Conservation (phyloP, 1,140 invertebrate genomes). For the Aphaenogaster ashmeadi region DNA sequence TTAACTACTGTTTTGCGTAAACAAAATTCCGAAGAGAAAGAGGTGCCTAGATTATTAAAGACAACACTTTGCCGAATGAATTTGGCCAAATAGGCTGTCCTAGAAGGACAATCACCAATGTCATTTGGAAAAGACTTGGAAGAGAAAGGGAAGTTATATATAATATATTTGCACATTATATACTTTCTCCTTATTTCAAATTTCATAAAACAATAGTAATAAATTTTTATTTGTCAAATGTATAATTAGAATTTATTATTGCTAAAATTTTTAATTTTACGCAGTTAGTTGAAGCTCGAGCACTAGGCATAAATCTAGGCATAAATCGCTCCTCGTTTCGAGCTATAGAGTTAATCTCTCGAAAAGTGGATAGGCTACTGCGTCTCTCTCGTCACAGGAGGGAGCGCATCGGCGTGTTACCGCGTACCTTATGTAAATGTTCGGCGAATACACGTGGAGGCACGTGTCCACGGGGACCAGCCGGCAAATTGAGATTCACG, state of each 20-base stretch:
- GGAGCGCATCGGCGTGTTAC: constrained; percentile 36
- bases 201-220: background rate
- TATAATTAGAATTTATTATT: constrained; percentile 4
- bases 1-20: constrained; percentile 45
- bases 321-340: background rate
- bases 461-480: constrained; percentile 64
- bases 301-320: background rate
- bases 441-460: constrained; percentile 43
- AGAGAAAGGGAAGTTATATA: background rate
- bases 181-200: background rate
- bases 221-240: background rate
- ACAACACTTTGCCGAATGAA: background rate
- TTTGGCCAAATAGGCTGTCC: background rate
- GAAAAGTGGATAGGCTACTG: constrained; percentile 21
- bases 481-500: constrained; percentile 76
- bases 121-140: background rate
- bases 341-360: constrained; percentile 27
- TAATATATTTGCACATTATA: background rate
- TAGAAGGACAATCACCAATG: background rate
- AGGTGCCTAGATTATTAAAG: background rate
- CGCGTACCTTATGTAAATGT: constrained; percentile 69
- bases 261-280: background rate
- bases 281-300: background rate
- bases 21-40: constrained; percentile 19
- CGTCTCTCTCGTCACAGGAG: constrained; percentile 20